Evolutionary conservation across 2,888 invertebrate species (phyloP), one percentile per base, ranked within the genome.

Genomic region (Cepaea hortensis): DNA sequence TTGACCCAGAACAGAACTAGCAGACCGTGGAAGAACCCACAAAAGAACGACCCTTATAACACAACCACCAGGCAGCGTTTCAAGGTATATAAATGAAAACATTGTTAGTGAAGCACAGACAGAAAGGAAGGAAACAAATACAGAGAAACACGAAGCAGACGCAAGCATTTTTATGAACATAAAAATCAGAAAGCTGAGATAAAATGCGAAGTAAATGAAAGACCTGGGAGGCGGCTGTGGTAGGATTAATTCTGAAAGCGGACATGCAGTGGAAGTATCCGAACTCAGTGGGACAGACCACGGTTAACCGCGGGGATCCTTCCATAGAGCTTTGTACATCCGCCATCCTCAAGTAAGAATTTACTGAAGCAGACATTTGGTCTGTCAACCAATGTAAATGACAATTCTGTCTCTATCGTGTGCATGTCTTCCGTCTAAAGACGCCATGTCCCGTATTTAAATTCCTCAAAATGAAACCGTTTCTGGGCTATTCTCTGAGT

Each of bases 81-180:
- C 65, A 35, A n/a, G 13, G 15, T n/a, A 80, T 23, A 80, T 61
- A 62, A 23, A 65, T 62, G 62, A 23, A 80, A 65, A 20, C 79
- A 46, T 75, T 75, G 23, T 75, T 35, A 9, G 15, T 75, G 6
- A 75, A 23, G 13, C 48, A 23, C 23, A 23, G 23, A 72, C 11
- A 23, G 11, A 20, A 46, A 76, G 48, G 46, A 76, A 55, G n/a
- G n/a, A 80, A 80, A n/a, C n/a, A 79, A 48, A 68, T 68, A 68
- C 18, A 65, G 9, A 15, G 9, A 18, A 65, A 20, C 15, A 70
- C 20, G 3, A 72, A 72, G 72, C 35, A 72, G 72, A n/a, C 72
- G 11, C 18, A 68, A 68, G n/a, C 68, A 68, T 15, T n/a, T 68
- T 68, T 68, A 68, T 20, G n/a, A 3, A 68, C 18, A 68, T 20